Conservation (phyloP, 2,888 invertebrate genomes). For the Empis livida region DNA sequence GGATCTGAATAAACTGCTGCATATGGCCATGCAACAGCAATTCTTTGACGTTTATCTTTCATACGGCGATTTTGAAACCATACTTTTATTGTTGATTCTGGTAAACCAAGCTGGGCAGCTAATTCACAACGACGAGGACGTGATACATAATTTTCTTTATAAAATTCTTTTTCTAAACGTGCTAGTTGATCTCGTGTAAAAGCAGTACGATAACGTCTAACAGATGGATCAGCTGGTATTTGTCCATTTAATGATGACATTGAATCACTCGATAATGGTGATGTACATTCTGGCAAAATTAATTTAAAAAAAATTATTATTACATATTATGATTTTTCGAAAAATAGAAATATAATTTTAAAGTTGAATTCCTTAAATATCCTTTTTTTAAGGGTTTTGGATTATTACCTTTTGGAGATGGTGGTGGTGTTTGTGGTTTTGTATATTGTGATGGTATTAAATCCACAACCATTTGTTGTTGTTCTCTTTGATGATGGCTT, state of each 20-base stretch:
- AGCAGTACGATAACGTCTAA: conserved; percentile 88
- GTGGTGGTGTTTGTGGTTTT: conserved; percentile 38
- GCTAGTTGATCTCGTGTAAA: conserved; percentile 90
- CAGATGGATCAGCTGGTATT: conserved; percentile 47
- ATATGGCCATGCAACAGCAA: conserved; percentile 92
- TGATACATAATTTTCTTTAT: conserved; percentile 94
- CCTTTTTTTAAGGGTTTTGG: not conserved
- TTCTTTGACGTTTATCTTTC: conserved; percentile 88
- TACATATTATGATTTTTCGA: conserved; percentile 1
- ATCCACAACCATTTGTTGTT: conserved; percentile 44
- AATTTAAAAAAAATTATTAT: not conserved
- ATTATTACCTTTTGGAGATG: conserved; percentile 39
- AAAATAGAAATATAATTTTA: not conserved
- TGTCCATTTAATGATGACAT: conserved; percentile 11
- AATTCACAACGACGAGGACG: conserved; percentile 89
- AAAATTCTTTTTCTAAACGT: conserved; percentile 89
- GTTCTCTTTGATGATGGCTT: conserved; percentile 22
- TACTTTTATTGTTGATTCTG: conserved; percentile 98
- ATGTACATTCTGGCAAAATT: conserved; percentile 31
- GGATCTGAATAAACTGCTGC: conserved; percentile 90
- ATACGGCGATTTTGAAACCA: conserved; percentile 56
- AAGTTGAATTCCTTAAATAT: not conserved
- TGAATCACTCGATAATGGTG: conserved; percentile 1
- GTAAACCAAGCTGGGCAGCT: conserved; percentile 81
- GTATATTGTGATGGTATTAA: conserved; percentile 44